A percentile compares a stretch with the other conserved stretches of the same genome.
phyloP scores from a whole-genome alignment of 2,113 vertebrate species.

The Microtus oregoni region DNA sequence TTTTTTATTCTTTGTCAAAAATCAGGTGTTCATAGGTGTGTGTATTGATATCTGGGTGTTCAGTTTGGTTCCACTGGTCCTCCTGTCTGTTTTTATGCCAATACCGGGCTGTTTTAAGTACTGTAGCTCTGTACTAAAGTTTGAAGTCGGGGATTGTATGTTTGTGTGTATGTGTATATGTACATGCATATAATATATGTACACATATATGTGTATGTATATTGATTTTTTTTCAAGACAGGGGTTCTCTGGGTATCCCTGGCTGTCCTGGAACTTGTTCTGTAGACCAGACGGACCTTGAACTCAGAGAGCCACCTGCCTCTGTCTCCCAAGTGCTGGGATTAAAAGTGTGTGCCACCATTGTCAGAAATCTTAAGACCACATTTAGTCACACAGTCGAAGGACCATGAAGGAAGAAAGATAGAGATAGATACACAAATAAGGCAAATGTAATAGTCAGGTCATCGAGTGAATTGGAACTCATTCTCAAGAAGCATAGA shows the following conservation, averaged over 20 bases:
- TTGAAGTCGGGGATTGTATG: no score
- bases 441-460: background rate
- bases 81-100: no score
- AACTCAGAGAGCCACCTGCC: background rate
- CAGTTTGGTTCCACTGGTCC: no score
- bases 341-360: background rate
- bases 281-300: background rate
- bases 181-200: no score
- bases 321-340: background rate
- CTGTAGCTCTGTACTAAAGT: no score
- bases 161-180: background rate
- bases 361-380: background rate
- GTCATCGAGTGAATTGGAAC: background rate
- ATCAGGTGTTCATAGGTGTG: no score
- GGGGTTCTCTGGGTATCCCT: no score
- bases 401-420: background rate
- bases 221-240: no score
- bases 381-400: background rate
- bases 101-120: no score
- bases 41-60: no score
- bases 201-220: no score
- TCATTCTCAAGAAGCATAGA: slow-evolving; percentile 7
- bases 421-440: background rate
- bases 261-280: background rate
- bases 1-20: no score